Evolutionary conservation across 2,797 vertebrate genomes (phyloP), one percentile per base, ranked within the genome.

Genomic region (Acestrorhynchus altus): DNA sequence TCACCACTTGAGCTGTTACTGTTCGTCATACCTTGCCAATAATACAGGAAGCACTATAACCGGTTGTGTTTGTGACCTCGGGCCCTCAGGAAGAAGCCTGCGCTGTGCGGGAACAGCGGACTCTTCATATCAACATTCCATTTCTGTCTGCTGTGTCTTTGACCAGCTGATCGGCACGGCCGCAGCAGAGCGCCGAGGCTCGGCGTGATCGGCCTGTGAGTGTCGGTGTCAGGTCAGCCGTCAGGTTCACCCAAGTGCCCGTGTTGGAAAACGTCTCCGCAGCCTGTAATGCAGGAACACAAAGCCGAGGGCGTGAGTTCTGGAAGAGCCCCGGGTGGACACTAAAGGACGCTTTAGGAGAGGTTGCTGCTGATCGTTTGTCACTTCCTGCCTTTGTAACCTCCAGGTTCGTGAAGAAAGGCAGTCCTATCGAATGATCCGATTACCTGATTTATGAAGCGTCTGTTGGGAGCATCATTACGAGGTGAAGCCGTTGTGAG

Each of bases 301-400:
- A 72, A 76, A 66, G 52, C 42, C 42, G 57, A 46, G 52, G 52
- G 52, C 8, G 20, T 75, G 66, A 61, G 18, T 42, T 65, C 35
- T 65, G 22, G 31, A 49, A 56, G 7, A 64, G 59, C 64, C 44
- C 73, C 68, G 44, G 61, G 49, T 69, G 65, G 54, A 77, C 72
- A 61, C 74, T 77, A 73, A 81, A 81, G 72, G 44, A 46, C 47
- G 72, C 75, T 77, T 73, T 77, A 72, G 59, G 79, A 67, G 60
- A 46, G 39, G 44, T 64, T 26, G 42, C 20, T 47, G 24, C 46
- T 49, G 16, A 73, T 74, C 69, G 26, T 81, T 81, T 81, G 63
- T 73, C 74, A 72, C 40, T 35, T 44, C 61, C 18, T 63, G 20
- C 60, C 72, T 61, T 4, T 40, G 63, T 73, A 76, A 76, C 69